Evolutionary conservation across 2,888 invertebrate species (phyloP).

Genomic region (Podotricha telesiphe): DNA sequence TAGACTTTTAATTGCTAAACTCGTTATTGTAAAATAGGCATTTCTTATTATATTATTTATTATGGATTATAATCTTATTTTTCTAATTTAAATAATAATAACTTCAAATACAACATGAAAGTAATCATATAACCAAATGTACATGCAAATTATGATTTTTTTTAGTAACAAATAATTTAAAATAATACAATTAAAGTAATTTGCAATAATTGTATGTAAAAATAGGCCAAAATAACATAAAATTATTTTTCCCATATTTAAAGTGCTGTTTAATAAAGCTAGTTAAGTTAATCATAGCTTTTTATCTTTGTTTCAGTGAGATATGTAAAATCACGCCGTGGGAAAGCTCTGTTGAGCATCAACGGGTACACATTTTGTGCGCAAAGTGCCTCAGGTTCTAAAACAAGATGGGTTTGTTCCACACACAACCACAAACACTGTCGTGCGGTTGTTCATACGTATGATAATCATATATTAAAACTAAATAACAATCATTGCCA

Average conservation of each 20-base stretch:
- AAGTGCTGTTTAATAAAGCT: not conserved
- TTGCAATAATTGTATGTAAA: too few relatives aligned
- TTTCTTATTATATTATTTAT: too few relatives aligned
- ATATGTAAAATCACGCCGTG: slow-evolving; percentile 49
- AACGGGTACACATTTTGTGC: slow-evolving; percentile 51
- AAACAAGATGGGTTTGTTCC: slow-evolving; percentile 61
- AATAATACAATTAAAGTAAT: too few relatives aligned
- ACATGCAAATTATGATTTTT: too few relatives aligned
- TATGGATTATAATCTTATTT: too few relatives aligned
- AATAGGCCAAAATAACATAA: not conserved
- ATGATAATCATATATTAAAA: slow-evolving; percentile 49
- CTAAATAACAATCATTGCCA: slow-evolving; percentile 55
- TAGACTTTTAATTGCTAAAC: too few relatives aligned
- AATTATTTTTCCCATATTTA: not conserved
- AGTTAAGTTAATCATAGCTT: slow-evolving; percentile 12
- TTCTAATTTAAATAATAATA: too few relatives aligned
- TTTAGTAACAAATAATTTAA: too few relatives aligned
- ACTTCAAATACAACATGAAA: too few relatives aligned
- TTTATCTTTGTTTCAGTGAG: slow-evolving; percentile 47
- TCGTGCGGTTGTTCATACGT: slow-evolving; percentile 53
- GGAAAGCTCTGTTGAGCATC: slow-evolving; percentile 49
- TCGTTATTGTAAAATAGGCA: too few relatives aligned
- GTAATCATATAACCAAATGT: too few relatives aligned
- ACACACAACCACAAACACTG: slow-evolving; percentile 54
- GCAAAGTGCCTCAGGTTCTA: slow-evolving; percentile 43